phyloP scores from a whole-genome alignment of 2,888 invertebrate species.

The Oscheius sp. region DNA sequence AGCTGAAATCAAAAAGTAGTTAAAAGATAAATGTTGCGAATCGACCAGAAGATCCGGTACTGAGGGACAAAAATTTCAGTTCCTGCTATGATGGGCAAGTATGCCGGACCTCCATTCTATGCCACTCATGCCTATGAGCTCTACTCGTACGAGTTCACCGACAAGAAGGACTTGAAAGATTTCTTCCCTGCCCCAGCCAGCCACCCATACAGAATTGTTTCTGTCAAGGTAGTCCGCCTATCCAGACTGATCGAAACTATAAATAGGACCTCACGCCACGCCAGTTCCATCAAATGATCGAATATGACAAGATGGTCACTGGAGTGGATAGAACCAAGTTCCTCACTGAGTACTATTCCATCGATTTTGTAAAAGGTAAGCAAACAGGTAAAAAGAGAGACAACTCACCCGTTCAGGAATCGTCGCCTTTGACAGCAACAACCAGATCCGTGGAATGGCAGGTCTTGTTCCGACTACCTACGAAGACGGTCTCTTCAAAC shows the following conservation, averaged over 20 bases:
- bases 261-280: constrained; percentile 33
- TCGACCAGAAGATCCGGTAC: background rate
- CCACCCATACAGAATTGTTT: constrained; percentile 25
- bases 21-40: constrained; percentile 17
- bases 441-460: constrained; percentile 25
- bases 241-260: background rate
- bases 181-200: constrained; percentile 34
- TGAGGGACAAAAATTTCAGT: constrained; percentile 16
- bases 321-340: constrained; percentile 35
- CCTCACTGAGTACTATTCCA: constrained; percentile 27
- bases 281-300: constrained; percentile 36
- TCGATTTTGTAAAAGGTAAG: constrained; percentile 29
- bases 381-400: background rate
- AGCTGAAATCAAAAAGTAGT: background rate
- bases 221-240: constrained; percentile 23
- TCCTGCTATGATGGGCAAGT: constrained; percentile 37
- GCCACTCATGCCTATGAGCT: constrained; percentile 25
- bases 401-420: constrained; percentile 6
- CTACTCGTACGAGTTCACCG: constrained; percentile 28
- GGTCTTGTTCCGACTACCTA: constrained; percentile 27
- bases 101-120: constrained; percentile 34
- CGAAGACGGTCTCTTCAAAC: constrained; percentile 32
- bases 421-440: constrained; percentile 17
- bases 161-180: constrained; percentile 23
- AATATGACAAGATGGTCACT: constrained; percentile 36